Evolutionary conservation across 2,797 vertebrate genomes (phyloP), one percentile per base, ranked within the genome.

Genomic region (Heterohyrax brucei): DNA sequence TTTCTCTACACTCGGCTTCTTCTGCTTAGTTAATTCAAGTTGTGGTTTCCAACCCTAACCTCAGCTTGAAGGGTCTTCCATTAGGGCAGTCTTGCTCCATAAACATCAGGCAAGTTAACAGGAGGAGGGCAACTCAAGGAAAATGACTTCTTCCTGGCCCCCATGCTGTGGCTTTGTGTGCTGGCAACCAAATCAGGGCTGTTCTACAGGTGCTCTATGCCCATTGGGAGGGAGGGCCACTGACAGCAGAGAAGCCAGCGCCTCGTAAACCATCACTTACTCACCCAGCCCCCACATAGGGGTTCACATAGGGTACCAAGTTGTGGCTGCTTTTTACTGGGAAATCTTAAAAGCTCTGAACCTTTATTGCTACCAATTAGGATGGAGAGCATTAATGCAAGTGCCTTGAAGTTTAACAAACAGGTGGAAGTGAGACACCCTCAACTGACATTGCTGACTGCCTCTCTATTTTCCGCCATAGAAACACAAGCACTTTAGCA

Each of bases 291-390:
- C 78, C 39, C 2, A 46, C 80, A 19, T 2, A 4, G 79, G 26
- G 33, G 53, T 68, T 59, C 44, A 12, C 7, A 14, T 16, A 3
- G n/a, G 44, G 77, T 5, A 1, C 19, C 48, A 64, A 62, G 64
- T 28, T 21, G 62, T 76, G 48, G 81, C 79, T 95, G 85, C 79
- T 92, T 88, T 83, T 80, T 70, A 79, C 82, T 24, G 19, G 0
- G 2, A 66, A 30, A 10, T 0, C 0, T 78, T 61, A 61, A 30
- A 73, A 61, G 91, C 82, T 94, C 75, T 56, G 77, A 76, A 10
- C 46, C 89, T 92, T 88, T 10, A 7, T 4, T 24, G 73, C n/a
- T 53, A 44, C 83, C 93, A 87, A 50, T 75, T 12, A 64, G 33
- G 13, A 8, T 0, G 3, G 19, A 3, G 46, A 56, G 28, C 21